Conservation (phyloP, 2,797 vertebrate species). For the Anolis apletophallus region DNA sequence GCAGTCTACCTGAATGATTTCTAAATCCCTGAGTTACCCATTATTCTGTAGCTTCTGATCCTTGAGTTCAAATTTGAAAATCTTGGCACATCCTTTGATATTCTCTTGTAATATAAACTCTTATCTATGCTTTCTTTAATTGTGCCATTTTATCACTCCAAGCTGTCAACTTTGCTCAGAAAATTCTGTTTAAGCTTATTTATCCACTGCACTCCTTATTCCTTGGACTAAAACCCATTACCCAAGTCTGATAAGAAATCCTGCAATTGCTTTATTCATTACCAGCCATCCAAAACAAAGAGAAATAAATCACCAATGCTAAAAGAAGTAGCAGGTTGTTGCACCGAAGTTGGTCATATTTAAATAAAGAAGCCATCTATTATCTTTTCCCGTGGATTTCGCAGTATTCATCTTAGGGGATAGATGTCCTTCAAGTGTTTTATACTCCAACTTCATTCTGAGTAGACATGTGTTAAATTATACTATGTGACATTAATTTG, state of each 20-base stretch:
- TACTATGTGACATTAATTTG: too few relatives aligned
- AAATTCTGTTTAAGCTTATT: constrained; percentile 48
- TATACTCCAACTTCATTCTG: too few relatives aligned
- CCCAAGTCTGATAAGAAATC: constrained; percentile 28
- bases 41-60: constrained; percentile 55
- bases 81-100: constrained; percentile 32
- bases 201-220: constrained; percentile 7
- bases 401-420: neutral
- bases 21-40: constrained; percentile 41
- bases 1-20: constrained; percentile 47
- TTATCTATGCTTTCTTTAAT: constrained; percentile 62
- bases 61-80: constrained; percentile 59
- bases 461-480: too few relatives aligned
- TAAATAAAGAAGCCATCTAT: neutral
- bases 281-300: constrained; percentile 40
- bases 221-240: constrained; percentile 22
- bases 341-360: neutral
- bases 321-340: constrained; percentile 11
- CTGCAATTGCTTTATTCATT: constrained; percentile 42
- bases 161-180: constrained; percentile 53
- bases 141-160: constrained; percentile 55
- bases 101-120: constrained; percentile 50
- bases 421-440: neutral
- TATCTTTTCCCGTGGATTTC: neutral
- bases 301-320: constrained; percentile 43